Evolutionary conservation across 2,113 vertebrate species (phyloP), one percentile per base, ranked within the genome.

Genomic region (Bungarus multicinctus): DNA sequence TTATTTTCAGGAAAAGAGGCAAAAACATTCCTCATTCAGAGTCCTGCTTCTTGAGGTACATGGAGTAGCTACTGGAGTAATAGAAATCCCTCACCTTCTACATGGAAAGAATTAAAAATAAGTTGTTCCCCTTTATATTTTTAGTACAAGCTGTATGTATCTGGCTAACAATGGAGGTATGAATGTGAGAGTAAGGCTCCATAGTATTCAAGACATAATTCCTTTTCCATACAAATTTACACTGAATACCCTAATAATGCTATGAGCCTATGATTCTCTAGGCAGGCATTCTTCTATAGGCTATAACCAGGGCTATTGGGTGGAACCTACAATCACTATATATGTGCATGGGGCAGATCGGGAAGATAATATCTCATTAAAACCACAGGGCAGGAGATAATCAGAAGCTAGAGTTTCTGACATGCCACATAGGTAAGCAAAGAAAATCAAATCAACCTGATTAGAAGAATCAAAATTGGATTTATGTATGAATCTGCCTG

Each of bases 1-100:
- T 94, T 95, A 95, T 97, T 94, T 96, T 93, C 93, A 92, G 57
- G 57, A 96, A 91, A 96, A 94, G 74, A 97, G 94, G 34, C 18
- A 81, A 43, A 81, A 34, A 81, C 7, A 22, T 81, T 22, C 22
- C 6, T 81, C 34, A 81, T 81, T 81, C 74, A 39, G 34, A 39
- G 34, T 43, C 18, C 34, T 81, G 34, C 39, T 81, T 18, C 69
- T 74, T 39, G 69, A 39, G n/a, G 16, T 39, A 74, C 5, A 74
- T 20, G n/a, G 69, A 74, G 5, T 34, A 74, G 69, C 69, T 39
- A 34, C n/a, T 34, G 6, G 69, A 74, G n/a, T 16, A 39, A 74
- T 20, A 74, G 69, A 74, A 39, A 34, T 39, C 6, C 69, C n/a
- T 74, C n/a, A 74, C n/a, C n/a, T 74, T 39, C 16, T 74, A 34